Evolutionary conservation across 37 sponge, comb jelly and placozoan species (phyloP).

Genomic region (Halisarca cf. caerulea): DNA sequence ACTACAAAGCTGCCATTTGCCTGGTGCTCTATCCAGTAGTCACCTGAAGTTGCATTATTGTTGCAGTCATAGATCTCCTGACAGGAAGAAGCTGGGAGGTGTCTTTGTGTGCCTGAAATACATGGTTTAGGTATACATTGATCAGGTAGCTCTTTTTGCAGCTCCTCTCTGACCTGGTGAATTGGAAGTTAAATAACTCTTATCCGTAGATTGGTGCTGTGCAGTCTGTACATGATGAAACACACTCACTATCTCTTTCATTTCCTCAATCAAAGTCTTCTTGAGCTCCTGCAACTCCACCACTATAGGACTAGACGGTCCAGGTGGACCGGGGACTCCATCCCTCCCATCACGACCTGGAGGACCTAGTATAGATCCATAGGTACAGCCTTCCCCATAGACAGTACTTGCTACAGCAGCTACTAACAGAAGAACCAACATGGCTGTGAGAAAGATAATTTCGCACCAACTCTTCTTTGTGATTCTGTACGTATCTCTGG

Average conservation of each 20-base stretch:
- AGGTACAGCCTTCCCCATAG: neutral
- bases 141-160: no score
- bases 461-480: no score
- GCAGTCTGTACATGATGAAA: no score
- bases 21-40: neutral
- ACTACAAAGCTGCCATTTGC: neutral
- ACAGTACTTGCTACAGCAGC: no score
- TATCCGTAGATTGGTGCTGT: no score
- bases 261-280: neutral
- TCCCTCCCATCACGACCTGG: constrained; percentile 2
- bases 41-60: neutral
- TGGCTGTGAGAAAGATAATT: no score
- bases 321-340: constrained; percentile 17
- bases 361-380: neutral
- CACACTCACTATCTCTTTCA: neutral
- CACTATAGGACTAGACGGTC: neutral
- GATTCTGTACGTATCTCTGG: no score
- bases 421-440: no score
- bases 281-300: no score
- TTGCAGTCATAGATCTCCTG: constrained; percentile 2
- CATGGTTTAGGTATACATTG: no score
- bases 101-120: neutral
- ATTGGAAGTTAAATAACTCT: no score
- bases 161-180: no score
- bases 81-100: constrained; percentile 6